A percentile compares a stretch with the other conserved stretches of the same genome.
phyloP scores from a whole-genome alignment of 2,888 invertebrate genomes.

The Acanthopleura granulata region DNA sequence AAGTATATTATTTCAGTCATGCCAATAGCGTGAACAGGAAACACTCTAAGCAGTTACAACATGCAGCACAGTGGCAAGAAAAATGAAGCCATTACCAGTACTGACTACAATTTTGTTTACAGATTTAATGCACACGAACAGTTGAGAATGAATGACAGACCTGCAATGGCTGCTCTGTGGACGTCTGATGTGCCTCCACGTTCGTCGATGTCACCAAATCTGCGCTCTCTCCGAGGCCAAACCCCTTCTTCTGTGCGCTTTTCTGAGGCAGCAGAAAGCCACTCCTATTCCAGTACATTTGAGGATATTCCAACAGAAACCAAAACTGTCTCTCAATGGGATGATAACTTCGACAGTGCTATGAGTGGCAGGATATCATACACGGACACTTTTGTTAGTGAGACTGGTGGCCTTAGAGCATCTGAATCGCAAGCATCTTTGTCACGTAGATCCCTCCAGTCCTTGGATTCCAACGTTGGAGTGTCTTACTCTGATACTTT shows the following conservation, averaged over 20 bases:
- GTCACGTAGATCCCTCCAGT: background rate
- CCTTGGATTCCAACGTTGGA: background rate
- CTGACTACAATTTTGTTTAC: no score
- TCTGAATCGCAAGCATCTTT: background rate
- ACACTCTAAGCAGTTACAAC: no score
- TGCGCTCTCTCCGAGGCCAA: background rate
- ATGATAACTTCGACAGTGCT: background rate
- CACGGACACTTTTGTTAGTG: background rate
- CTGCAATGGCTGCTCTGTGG: background rate
- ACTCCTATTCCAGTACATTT: background rate
- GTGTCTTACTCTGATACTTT: background rate
- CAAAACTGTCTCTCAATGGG: no score
- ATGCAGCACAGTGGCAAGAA: no score
- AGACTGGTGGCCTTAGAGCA: background rate
- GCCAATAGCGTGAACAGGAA: no score
- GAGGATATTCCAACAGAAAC: background rate
- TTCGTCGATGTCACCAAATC: background rate
- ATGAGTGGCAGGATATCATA: background rate
- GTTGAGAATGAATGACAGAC: background rate
- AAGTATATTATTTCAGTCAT: no score
- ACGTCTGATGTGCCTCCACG: background rate
- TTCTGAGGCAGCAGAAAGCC: background rate
- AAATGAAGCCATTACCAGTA: no score
- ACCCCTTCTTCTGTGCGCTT: conserved; percentile 1
- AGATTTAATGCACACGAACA: background rate